These are phyloP conservation scores for Nasonovia ribisnigri DNA, from an alignment of 2,888 invertebrate species.

Conservation along the genomic window DNA sequence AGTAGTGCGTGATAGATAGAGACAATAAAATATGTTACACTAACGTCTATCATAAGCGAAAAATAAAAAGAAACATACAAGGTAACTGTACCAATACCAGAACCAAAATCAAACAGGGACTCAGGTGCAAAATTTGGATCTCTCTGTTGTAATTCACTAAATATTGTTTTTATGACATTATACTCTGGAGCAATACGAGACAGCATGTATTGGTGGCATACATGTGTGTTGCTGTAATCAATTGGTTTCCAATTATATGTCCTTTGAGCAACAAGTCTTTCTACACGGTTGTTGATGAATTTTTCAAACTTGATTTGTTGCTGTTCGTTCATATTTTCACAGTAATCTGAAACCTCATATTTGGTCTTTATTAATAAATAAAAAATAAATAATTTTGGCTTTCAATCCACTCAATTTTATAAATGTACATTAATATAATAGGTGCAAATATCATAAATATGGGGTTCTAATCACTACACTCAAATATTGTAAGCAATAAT, in stretches of 20 bases:
- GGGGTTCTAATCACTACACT: not conserved
- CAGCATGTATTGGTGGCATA: slow-evolving; percentile 79
- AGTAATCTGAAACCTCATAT: slow-evolving; percentile 5
- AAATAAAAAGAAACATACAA: slow-evolving; percentile 74
- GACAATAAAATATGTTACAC: not conserved
- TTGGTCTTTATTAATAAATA: not conserved
- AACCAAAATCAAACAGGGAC: slow-evolving; percentile 90
- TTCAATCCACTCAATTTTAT: not conserved
- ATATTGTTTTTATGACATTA: slow-evolving; percentile 78
- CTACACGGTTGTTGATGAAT: slow-evolving; percentile 73
- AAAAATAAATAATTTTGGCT: not conserved
- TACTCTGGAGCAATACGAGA: slow-evolving; percentile 82
- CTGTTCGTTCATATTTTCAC: slow-evolving; percentile 66
- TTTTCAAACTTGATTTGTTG: slow-evolving; percentile 67
- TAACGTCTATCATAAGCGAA: not conserved
- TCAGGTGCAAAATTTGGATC: slow-evolving; percentile 80
- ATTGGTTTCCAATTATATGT: slow-evolving; percentile 83
- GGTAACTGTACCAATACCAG: slow-evolving; percentile 87
- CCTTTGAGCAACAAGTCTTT: slow-evolving; percentile 74
- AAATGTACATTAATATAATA: not conserved
- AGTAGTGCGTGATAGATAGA: not conserved
- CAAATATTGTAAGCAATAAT: not conserved
- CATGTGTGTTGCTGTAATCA: slow-evolving; percentile 76
- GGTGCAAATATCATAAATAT: not conserved
- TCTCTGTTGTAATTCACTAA: slow-evolving; percentile 79